These are phyloP conservation scores for Etheostoma nigrum DNA, from an alignment of 2,797 vertebrate genomes.

Conservation along the genomic window DNA sequence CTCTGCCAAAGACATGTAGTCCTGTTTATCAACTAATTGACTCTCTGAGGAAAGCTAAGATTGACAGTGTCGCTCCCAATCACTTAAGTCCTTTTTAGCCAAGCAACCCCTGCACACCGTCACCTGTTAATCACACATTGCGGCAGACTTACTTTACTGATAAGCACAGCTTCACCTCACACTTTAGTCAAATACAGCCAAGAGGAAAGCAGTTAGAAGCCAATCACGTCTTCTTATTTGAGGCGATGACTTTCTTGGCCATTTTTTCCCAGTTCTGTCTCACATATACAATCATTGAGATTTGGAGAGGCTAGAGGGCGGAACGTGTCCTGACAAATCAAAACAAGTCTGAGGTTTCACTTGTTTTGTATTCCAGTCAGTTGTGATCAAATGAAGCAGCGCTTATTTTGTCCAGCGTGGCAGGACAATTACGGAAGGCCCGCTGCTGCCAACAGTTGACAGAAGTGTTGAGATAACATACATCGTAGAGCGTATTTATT, in stretches of 20 bases:
- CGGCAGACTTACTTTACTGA: constrained; percentile 77
- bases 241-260: constrained; percentile 65
- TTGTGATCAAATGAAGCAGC: constrained; percentile 60
- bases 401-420: constrained; percentile 63
- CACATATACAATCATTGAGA: constrained; percentile 56
- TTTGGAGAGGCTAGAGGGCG: constrained; percentile 48
- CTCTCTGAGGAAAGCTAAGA: constrained; percentile 87
- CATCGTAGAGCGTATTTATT: constrained; percentile 72
- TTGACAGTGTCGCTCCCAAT: constrained; percentile 83
- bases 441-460: constrained; percentile 64
- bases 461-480: constrained; percentile 74
- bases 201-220: constrained; percentile 59
- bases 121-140: constrained; percentile 85
- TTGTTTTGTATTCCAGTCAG: constrained; percentile 53
- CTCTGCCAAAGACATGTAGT: constrained; percentile 80
- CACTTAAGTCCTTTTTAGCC: constrained; percentile 82
- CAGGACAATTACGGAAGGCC: constrained; percentile 72
- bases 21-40: constrained; percentile 92
- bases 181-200: constrained; percentile 62
- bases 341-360: constrained; percentile 50
- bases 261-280: constrained; percentile 44
- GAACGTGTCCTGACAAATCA: constrained; percentile 56
- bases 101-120: constrained; percentile 73
- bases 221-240: constrained; percentile 62
- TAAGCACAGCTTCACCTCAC: constrained; percentile 70